Conservation (phyloP, 2,797 vertebrate genomes). For the Sebastolobus altivelis region DNA sequence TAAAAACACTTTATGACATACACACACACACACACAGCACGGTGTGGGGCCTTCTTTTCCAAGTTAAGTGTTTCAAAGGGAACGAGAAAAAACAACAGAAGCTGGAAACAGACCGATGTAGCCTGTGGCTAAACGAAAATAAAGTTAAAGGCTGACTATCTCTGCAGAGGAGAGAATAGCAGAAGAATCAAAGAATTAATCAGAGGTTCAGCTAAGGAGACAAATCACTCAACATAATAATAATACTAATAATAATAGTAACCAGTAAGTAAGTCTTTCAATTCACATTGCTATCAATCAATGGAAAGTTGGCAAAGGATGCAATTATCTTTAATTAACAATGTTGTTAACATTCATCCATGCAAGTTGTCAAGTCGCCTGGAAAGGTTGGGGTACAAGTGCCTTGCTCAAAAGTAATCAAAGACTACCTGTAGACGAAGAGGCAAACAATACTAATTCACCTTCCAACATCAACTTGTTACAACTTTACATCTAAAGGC, state of each 20-base stretch:
- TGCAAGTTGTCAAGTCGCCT: not conserved
- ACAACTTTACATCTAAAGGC: not conserved
- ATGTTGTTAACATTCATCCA: not conserved
- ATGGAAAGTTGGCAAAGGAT: not conserved
- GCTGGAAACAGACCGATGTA: not conserved
- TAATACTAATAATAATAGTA: not conserved
- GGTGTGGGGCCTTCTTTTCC: constrained; percentile 15
- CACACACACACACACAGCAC: not conserved
- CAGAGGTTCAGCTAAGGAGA: not conserved
- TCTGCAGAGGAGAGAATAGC: not conserved
- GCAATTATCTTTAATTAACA: not conserved
- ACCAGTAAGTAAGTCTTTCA: not conserved
- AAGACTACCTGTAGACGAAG: not conserved
- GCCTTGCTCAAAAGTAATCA: not conserved
- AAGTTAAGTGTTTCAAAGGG: not conserved
- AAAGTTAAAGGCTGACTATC: not conserved
- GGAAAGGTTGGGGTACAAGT: not conserved
- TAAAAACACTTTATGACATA: constrained; percentile 14
- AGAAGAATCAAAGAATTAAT: not conserved
- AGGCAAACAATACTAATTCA: not conserved
- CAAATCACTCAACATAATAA: not conserved
- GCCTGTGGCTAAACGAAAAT: not conserved
- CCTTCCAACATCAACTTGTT: not conserved
- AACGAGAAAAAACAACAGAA: not conserved
- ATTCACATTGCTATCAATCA: not conserved